Conservation (phyloP, 2,797 vertebrate genomes). For the Eurystomus glaucurus region DNA sequence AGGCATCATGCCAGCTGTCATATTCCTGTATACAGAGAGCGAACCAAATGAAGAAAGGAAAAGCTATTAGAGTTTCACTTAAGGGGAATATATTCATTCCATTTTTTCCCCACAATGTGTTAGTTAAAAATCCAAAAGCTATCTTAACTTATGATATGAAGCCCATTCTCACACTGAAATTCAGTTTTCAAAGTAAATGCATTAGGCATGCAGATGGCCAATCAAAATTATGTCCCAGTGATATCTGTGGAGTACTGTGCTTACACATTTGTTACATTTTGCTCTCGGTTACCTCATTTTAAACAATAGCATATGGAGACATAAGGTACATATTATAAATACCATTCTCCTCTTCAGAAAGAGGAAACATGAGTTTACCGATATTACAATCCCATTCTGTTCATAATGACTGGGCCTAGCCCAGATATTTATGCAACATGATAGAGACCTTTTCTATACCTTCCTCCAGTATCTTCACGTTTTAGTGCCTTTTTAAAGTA, state of each 20-base stretch:
- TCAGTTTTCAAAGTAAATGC: not conserved
- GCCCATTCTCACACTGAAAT: not conserved
- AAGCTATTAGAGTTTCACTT: not conserved
- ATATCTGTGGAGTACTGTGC: not conserved
- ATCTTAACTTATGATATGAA: not conserved
- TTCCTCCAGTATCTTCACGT: not conserved
- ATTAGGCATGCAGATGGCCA: not conserved
- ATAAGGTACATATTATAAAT: not conserved
- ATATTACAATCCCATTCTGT: not conserved
- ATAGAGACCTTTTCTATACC: not conserved
- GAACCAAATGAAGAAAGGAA: not conserved
- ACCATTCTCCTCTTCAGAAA: not conserved
- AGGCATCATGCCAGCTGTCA: slow-evolving; percentile 13
- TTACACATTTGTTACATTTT: not conserved
- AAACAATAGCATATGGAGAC: not conserved
- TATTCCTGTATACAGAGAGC: not conserved
- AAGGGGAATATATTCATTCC: not conserved
- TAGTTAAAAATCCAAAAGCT: not conserved
- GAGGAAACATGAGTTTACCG: not conserved
- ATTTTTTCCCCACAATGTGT: not conserved
- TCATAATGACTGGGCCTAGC: not conserved
- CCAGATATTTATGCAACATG: not conserved
- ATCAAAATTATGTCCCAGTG: not conserved
- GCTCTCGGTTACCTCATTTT: not conserved
- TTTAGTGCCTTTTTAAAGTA: not conserved